A percentile compares a stretch with the other conserved stretches of the same genome.
These are phyloP conservation scores for Fringilla coelebs DNA, from an alignment of 2,797 vertebrate species.

Conservation along the genomic window DNA sequence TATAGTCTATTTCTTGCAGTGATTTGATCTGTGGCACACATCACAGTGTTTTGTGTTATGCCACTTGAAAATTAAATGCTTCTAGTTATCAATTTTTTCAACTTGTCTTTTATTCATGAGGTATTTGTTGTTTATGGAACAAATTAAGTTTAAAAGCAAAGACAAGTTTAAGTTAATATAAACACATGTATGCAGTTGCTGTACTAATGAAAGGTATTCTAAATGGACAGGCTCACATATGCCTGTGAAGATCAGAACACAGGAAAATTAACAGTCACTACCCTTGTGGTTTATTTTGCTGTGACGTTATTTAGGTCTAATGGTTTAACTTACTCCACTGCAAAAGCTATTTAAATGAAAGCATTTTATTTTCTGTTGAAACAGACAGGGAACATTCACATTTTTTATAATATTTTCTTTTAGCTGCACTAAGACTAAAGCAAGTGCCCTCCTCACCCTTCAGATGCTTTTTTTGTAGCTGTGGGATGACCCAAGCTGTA, in stretches of 20 bases:
- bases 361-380: not conserved
- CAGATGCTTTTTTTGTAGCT: not conserved
- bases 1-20: not conserved
- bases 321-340: not conserved
- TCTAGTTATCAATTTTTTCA: not conserved
- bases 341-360: not conserved
- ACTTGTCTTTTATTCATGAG: not conserved
- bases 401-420: not conserved
- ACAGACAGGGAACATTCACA: not conserved
- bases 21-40: not conserved
- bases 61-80: not conserved
- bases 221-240: not conserved
- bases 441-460: not conserved
- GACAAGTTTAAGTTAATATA: not conserved
- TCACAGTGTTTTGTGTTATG: not conserved
- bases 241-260: not conserved
- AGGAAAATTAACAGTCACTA: not conserved
- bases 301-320: not conserved
- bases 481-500: not conserved
- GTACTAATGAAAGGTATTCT: not conserved
- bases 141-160: not conserved
- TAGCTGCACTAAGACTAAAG: not conserved
- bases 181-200: not conserved
- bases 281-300: not conserved
- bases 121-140: not conserved